Conservation (phyloP, 2,888 invertebrate species). For the Amiota minor region DNA sequence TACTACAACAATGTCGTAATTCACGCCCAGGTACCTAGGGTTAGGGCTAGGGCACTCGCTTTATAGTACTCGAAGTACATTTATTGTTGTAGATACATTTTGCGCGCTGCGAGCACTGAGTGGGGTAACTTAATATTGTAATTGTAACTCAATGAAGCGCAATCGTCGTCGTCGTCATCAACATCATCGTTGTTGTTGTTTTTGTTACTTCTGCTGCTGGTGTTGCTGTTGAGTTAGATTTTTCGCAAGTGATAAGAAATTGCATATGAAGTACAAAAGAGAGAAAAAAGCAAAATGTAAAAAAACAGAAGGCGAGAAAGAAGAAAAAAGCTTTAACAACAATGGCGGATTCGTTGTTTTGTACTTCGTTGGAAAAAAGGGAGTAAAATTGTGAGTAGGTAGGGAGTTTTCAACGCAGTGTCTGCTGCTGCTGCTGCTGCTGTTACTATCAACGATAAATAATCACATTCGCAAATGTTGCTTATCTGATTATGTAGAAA, state of each 20-base stretch:
- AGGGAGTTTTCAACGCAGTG: constrained; percentile 32
- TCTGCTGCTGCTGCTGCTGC: constrained; percentile 41
- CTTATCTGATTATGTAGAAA: constrained; percentile 71
- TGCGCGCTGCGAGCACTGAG: constrained; percentile 4
- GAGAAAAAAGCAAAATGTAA: constrained; percentile 42
- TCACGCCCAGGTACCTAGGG: constrained; percentile 68
- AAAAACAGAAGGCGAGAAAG: constrained; percentile 1
- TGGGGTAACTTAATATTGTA: constrained; percentile 68
- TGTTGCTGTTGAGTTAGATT: constrained; percentile 60
- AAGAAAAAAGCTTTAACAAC: constrained; percentile 50
- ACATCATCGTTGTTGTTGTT: constrained; percentile 37
- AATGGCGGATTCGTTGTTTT: constrained; percentile 34
- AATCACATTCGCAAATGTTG: constrained; percentile 70
- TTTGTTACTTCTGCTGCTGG: constrained; percentile 35
- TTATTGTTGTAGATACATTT: background rate
- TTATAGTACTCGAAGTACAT: background rate
- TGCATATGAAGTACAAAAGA: constrained; percentile 58
- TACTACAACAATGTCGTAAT: constrained; percentile 62
- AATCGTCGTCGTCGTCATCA: constrained; percentile 38
- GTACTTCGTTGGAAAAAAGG: constrained; percentile 18
- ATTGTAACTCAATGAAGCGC: constrained; percentile 72
- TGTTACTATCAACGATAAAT: constrained; percentile 68
- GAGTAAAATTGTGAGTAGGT: background rate
- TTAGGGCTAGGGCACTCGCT: too few species aligned
- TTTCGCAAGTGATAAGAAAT: constrained; percentile 70